Conservation (phyloP, 1,140 invertebrate genomes). For the Rhizoglyphus robini region DNA sequence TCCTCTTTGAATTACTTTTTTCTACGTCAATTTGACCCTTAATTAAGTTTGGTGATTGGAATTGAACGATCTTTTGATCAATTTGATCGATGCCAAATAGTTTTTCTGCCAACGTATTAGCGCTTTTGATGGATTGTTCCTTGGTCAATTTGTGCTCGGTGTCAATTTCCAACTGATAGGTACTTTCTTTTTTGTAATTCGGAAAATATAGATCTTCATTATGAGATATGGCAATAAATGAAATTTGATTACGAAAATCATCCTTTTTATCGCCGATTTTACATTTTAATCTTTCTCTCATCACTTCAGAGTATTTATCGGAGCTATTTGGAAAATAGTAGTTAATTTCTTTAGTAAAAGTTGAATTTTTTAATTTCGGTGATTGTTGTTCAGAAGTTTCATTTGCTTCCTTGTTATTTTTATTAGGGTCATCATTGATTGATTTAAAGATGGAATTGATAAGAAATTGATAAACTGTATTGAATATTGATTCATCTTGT, state of each 20-base stretch:
- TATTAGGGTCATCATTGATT: not conserved
- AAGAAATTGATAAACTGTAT: not conserved
- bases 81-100: not conserved
- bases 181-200: not conserved
- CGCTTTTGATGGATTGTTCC: not conserved
- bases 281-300: not conserved
- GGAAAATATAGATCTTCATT: constrained; percentile 7
- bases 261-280: not conserved
- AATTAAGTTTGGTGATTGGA: not conserved
- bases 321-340: not conserved
- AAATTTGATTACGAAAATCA: not conserved
- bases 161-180: not conserved
- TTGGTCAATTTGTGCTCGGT: not conserved
- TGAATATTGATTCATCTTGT: not conserved
- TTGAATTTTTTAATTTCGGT: not conserved
- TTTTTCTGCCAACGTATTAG: not conserved
- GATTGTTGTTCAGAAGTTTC: not conserved
- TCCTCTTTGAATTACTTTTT: not conserved
- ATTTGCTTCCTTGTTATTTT: not conserved
- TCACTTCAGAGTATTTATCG: not conserved
- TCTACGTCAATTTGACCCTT: not conserved
- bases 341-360: not conserved
- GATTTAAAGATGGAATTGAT: not conserved
- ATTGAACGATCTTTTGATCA: not conserved
- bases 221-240: not conserved